Conservation (phyloP, 2,888 invertebrate species). For the Teleiodes luculella region DNA sequence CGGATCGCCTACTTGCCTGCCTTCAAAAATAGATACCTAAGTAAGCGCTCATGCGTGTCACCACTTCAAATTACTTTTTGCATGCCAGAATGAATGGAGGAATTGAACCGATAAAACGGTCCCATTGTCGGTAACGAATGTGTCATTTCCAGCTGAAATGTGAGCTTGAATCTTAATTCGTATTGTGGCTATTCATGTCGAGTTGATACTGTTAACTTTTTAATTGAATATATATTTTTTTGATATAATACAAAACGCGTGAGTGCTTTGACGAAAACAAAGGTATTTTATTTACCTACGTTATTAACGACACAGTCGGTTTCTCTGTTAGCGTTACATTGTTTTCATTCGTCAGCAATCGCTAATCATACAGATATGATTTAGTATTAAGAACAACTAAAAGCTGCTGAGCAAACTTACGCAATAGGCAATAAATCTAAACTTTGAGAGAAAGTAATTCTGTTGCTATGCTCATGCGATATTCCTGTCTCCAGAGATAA, state of each 20-base stretch:
- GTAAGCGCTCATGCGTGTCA: constrained; percentile 62
- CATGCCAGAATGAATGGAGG: constrained; percentile 66
- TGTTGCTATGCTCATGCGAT: constrained; percentile 64
- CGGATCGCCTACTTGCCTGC: constrained; percentile 63
- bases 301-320: not conserved
- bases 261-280: not conserved
- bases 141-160: constrained; percentile 66
- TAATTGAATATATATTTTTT: not conserved
- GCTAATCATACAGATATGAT: constrained; percentile 64
- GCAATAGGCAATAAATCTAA: constrained; percentile 72
- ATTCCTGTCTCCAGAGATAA: constrained; percentile 60
- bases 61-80: constrained; percentile 73
- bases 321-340: constrained; percentile 34
- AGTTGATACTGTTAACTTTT: constrained; percentile 13
- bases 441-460: constrained; percentile 71
- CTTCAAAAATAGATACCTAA: constrained; percentile 65
- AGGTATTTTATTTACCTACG: not conserved
- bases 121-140: constrained; percentile 65
- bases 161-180: constrained; percentile 52
- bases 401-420: constrained; percentile 60
- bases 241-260: not conserved
- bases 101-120: constrained; percentile 68
- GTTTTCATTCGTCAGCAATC: constrained; percentile 54
- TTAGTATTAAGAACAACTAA: constrained; percentile 67
- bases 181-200: constrained; percentile 42